Evolutionary conservation across 2,888 invertebrate species (phyloP), one percentile per base, ranked within the genome.

Genomic region (Eupithecia dodoneata): DNA sequence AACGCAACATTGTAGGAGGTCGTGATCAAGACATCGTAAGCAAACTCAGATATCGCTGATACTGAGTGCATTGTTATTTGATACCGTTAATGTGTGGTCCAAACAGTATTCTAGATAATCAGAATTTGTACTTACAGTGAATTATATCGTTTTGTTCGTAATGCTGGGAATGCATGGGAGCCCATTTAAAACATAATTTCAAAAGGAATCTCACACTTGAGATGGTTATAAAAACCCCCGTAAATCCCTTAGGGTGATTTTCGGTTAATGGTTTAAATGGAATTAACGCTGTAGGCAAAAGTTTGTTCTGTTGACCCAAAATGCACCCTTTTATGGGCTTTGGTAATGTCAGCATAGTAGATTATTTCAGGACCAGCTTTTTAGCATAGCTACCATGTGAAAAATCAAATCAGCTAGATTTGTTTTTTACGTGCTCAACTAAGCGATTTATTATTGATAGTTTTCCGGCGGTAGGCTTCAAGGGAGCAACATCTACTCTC

Each of bases 1-100:
- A 66, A 66, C 30, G 70, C 70, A 47, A 70, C 70, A 70, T 47
- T 70, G 70, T 70, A 70, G 47, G 47, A 70, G 70, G 45, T 70
- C 70, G 70, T 70, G 70, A 70, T 70, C 70, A 70, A 70, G 70
- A 49, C 30, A 69, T 44, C 69, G 42, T n/a, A 67, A 18, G 45
- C 70, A 18, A 47, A 70, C 18, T 30, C 70, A 70, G 70, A 70
- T 70, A 45, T 12, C 13, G 47, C 47, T 70, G 42, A 66, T 66
- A 66, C 66, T 15, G 66, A 41, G 6, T 66, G 66, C 66, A 70
- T 70, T 70, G 70, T 70, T 49, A 70, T 70, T 70, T 47, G 70
- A 70, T 47, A 70, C 42, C 7, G 70, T 18, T 70, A 70, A 70
- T 70, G 69, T 69, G 69, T 69, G 69, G 69, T 47, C 70, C 4